These are phyloP conservation scores for Xenops minutus DNA, from an alignment of 2,797 vertebrate species.

Conservation along the genomic window DNA sequence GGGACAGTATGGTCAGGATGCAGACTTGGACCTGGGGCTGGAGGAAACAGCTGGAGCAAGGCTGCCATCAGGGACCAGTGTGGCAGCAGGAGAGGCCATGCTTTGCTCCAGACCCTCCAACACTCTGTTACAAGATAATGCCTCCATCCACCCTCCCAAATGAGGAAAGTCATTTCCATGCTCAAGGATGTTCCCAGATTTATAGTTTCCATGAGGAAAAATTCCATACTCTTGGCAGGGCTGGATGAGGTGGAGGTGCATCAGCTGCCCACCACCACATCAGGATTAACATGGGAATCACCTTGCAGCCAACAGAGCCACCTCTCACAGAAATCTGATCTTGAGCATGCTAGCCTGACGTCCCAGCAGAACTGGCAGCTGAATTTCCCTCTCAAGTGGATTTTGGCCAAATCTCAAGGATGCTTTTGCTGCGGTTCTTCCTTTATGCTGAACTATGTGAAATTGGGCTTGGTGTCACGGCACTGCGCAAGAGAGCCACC, in stretches of 20 bases:
- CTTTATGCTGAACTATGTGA: background rate
- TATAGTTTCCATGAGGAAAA: background rate
- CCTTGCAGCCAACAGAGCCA: background rate
- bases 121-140: background rate
- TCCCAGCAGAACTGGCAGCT: background rate
- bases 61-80: background rate
- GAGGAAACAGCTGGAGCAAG: background rate
- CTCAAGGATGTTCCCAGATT: background rate
- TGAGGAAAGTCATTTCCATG: background rate
- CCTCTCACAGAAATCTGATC: background rate
- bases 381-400: fast-evolving
- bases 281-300: background rate
- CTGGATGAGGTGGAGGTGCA: fast-evolving
- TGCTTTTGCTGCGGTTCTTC: background rate
- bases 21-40: background rate
- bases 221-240: fast-evolving
- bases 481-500: background rate
- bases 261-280: background rate
- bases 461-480: background rate
- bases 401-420: background rate
- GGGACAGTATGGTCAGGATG: fast-evolving
- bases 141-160: fast-evolving
- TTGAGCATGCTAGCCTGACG: background rate
- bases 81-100: background rate
- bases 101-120: background rate